phyloP scores from a whole-genome alignment of 1,140 invertebrate species.

The Sinella curviseta region DNA sequence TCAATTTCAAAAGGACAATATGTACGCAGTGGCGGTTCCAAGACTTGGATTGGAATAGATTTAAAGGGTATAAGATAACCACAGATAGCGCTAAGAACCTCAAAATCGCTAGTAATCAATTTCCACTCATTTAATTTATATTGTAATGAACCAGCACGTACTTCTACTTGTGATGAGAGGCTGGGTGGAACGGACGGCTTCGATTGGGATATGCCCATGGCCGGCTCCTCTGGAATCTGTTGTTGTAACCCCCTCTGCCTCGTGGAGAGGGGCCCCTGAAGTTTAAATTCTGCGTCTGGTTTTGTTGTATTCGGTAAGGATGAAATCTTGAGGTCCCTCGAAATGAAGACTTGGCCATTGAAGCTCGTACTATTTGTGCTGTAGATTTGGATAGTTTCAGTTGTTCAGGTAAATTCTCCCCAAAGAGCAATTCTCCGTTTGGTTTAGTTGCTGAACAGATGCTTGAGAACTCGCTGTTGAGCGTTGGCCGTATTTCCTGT shows the following conservation, averaged over 20 bases:
- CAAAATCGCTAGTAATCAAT: not conserved
- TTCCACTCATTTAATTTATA: not conserved
- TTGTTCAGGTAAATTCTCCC: conserved; percentile 28
- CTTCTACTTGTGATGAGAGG: not conserved
- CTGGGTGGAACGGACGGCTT: not conserved
- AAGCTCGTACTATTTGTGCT: not conserved
- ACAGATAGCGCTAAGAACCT: not conserved
- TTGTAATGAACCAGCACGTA: not conserved
- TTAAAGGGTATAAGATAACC: not conserved
- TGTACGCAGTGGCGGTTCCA: not conserved
- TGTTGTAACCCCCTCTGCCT: not conserved
- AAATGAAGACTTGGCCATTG: not conserved
- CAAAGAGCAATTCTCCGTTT: conserved; percentile 19
- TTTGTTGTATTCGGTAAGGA: not conserved
- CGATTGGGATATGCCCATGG: no score
- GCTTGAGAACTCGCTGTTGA: not conserved
- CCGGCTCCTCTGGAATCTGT: not conserved
- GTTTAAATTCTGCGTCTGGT: conserved; percentile 26
- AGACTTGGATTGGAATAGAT: not conserved
- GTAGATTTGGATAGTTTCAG: not conserved
- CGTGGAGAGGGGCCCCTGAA: not conserved
- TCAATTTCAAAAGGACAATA: not conserved
- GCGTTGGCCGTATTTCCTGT: not conserved
- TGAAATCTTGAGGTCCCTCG: not conserved
- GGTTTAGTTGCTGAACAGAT: not conserved